Evolutionary conservation across 2,797 vertebrate species (phyloP).

Genomic region (Kryptolebias ocellatus): DNA sequence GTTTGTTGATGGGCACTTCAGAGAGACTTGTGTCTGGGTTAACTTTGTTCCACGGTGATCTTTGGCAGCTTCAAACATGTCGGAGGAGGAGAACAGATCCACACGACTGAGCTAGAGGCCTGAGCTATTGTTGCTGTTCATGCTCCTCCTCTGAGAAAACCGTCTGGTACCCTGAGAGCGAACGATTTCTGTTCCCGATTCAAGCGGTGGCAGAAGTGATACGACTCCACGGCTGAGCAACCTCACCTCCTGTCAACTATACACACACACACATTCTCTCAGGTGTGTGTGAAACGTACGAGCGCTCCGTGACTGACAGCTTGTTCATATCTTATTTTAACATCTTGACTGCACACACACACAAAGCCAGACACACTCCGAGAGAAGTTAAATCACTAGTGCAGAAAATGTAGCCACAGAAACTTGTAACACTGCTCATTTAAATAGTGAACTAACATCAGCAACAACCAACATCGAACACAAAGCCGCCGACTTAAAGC

Average conservation of each 20-base stretch:
- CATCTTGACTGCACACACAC: conserved; percentile 37
- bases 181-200: conserved; percentile 70
- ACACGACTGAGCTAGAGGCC: conserved; percentile 60
- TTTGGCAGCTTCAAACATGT: conserved; percentile 94
- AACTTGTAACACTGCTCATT: conserved; percentile 39
- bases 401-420: conserved; percentile 30
- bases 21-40: conserved; percentile 67
- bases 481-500: conserved; percentile 15
- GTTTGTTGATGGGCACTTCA: conserved; percentile 90
- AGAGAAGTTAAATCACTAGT: conserved; percentile 39
- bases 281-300: conserved; percentile 27
- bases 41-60: conserved; percentile 77
- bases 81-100: conserved; percentile 89
- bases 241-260: conserved; percentile 18
- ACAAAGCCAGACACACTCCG: conserved; percentile 46
- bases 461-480: conserved; percentile 35
- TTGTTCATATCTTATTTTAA: conserved; percentile 23
- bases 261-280: conserved; percentile 7
- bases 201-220: conserved; percentile 71
- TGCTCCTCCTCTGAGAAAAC: conserved; percentile 41
- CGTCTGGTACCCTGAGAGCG: conserved; percentile 81
- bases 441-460: conserved; percentile 37
- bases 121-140: conserved; percentile 73
- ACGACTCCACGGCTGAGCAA: conserved; percentile 44
- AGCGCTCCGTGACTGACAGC: conserved; percentile 13